Base-by-base conservation (phyloP, 2,797 vertebrate genomes). In the Enteromius anoplus region DNA sequence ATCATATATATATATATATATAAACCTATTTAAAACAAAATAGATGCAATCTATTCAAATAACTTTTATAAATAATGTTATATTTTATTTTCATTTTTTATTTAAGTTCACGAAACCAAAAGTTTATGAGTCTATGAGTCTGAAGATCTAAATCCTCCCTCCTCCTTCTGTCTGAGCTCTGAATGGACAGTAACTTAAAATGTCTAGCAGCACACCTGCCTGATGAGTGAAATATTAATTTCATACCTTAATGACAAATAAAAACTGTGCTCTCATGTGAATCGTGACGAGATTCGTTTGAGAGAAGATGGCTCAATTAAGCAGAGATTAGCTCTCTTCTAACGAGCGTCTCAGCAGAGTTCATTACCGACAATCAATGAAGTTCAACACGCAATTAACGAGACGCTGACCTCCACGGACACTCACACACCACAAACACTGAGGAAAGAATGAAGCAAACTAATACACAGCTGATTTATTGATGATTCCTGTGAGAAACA, bases 321-420 rank as follows among this genome's bases (percentile, higher is more conserved):
- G 51, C 32, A 58, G 72, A 75, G n/a, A 92, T 91, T 89, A 91
- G 90, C 86, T 26, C 78, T 85, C 66, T 86, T 87, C 88, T 90
- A 90, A 89, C 88, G 87, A n/a, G 84, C 47, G 82, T 82, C 87
- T 88, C 78, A 84, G 75, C 83, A 2, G 86, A 92, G 89, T 94
- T 94, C 91, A 94, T 94, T 92, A 93, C 86, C 29, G 42, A 53
- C 60, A 80, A 91, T 93, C 92, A 83, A 94, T 92, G 90, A 78
- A 87, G 83, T 89, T 88, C 84, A 78, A 78, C 81, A 85, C 64
- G 37, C n/a, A 89, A 89, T 91, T 90, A 90, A 90, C 87, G 84
- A 86, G 21, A 34, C 10, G 29, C 49, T n/a, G 60, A 21, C 47
- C 19, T 29, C 29, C 19, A 51, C 29, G 0, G 1, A 34, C 29